A percentile compares a stretch with the other conserved stretches of the same genome.
Evolutionary conservation across 2,888 invertebrate genomes (phyloP).

Genomic region (Lochmaea crataegi): DNA sequence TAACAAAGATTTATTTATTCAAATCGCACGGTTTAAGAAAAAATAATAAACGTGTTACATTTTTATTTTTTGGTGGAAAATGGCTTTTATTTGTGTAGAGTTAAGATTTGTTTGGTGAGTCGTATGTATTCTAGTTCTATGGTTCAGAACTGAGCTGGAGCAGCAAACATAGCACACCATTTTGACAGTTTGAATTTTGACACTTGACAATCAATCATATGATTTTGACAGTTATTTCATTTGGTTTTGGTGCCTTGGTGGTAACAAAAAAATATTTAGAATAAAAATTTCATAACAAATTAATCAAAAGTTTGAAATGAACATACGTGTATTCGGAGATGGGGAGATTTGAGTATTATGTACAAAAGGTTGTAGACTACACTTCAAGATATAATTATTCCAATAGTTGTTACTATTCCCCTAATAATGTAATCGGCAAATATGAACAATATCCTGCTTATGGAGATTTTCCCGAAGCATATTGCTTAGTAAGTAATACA

Average conservation of each 20-base stretch:
- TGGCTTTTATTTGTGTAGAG: no score
- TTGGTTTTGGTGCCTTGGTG: not conserved
- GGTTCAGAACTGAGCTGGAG: not conserved
- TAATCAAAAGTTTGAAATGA: not conserved
- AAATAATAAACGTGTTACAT: no score
- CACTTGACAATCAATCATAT: not conserved
- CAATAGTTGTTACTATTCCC: constrained; percentile 88
- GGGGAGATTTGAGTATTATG: constrained; percentile 79
- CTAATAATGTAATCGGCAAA: constrained; percentile 85
- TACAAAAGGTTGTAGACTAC: constrained; percentile 81
- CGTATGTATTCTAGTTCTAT: not conserved
- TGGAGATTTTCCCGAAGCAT: constrained; percentile 92
- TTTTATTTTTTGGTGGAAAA: no score
- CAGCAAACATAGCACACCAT: not conserved
- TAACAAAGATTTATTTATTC: no score
- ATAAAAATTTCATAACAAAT: not conserved
- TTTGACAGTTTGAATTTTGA: not conserved
- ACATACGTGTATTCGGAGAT: constrained; percentile 42
- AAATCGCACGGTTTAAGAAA: no score
- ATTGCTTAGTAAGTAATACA: constrained; percentile 80
- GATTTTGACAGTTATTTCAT: not conserved
- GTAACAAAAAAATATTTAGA: not conserved
- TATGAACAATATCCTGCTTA: constrained; percentile 89
- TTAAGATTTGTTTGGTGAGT: no score
- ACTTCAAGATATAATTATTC: constrained; percentile 92